These are phyloP conservation scores for Caradrina clavipalpis DNA, from an alignment of 2,888 invertebrate genomes.

Conservation along the genomic window DNA sequence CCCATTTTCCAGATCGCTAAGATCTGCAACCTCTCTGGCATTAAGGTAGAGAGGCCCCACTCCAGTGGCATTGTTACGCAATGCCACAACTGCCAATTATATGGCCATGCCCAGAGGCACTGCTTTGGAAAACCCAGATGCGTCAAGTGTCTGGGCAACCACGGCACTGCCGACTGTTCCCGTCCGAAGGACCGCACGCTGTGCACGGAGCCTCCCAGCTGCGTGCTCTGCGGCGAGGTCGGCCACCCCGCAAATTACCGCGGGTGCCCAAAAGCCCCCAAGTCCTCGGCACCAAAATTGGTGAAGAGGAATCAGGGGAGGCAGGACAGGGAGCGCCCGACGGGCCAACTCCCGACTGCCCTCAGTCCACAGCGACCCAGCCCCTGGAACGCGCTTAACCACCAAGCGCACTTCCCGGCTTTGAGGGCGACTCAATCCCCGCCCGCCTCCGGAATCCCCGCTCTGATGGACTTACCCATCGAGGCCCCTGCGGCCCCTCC, in stretches of 20 bases:
- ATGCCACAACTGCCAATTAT: neutral
- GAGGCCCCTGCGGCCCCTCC: too few species aligned
- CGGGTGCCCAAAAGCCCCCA: neutral
- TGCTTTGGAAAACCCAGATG: too few species aligned
- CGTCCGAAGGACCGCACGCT: neutral
- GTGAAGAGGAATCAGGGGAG: too few species aligned
- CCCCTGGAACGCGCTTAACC: neutral
- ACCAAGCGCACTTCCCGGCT: neutral
- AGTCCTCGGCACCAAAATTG: neutral
- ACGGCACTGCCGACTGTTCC: neutral
- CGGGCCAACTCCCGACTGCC: neutral
- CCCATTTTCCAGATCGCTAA: too few species aligned
- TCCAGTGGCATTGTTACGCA: neutral
- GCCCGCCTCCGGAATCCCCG: too few species aligned
- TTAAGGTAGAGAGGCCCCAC: neutral
- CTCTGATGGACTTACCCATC: too few species aligned
- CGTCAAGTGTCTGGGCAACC: neutral
- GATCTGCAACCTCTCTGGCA: too few species aligned
- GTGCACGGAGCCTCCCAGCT: neutral
- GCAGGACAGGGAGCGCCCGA: too few species aligned
- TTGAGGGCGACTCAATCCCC: too few species aligned
- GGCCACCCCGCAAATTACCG: neutral
- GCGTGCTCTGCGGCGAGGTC: neutral
- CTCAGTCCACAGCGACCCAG: neutral
- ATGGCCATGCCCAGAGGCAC: neutral